A percentile compares a stretch with the other conserved stretches of the same genome.
phyloP scores from a whole-genome alignment of 2,797 vertebrate species.

The Thamnophis elegans region DNA sequence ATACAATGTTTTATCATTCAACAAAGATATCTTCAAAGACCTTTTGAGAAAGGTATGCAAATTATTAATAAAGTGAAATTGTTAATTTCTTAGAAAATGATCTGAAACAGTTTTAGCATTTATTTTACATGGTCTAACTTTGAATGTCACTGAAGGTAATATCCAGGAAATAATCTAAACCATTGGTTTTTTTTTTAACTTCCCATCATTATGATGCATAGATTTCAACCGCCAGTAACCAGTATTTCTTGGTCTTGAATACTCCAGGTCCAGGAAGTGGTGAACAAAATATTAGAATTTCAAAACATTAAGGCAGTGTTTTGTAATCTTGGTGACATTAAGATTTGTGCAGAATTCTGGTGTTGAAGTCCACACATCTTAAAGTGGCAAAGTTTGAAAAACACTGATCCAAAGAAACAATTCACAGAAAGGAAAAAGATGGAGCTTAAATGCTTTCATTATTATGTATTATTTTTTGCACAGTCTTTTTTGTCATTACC shows the following conservation, averaged over 20 bases:
- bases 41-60: background rate
- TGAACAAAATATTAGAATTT: background rate
- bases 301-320: background rate
- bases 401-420: background rate
- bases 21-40: background rate
- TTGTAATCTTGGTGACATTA: background rate
- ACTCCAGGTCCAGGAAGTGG: background rate
- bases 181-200: background rate
- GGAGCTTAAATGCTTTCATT: background rate
- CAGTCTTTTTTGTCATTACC: background rate
- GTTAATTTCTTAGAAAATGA: background rate
- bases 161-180: background rate
- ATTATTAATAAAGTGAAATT: background rate
- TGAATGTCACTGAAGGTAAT: background rate
- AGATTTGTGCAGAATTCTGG: background rate
- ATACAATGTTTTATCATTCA: background rate
- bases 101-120: background rate
- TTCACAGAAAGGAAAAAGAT: background rate
- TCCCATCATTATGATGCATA: background rate
- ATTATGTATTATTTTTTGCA: background rate
- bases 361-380: background rate
- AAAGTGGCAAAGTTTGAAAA: background rate
- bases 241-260: background rate
- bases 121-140: background rate
- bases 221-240: background rate